Evolutionary conservation across 1,140 invertebrate genomes (phyloP).

Genomic region (Wiebesia pumilae): DNA sequence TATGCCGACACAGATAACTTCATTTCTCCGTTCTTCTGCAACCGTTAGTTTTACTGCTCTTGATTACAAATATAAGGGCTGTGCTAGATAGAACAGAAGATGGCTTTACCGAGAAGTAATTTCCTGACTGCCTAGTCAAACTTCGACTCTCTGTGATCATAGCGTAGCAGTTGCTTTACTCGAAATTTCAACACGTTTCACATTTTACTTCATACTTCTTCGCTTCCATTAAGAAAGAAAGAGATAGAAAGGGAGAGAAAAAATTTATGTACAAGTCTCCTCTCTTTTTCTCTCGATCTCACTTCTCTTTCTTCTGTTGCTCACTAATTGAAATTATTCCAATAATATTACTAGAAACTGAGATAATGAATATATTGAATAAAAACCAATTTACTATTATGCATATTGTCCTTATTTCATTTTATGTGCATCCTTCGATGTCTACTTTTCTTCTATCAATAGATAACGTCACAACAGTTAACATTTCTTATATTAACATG

Average conservation of each 20-base stretch:
- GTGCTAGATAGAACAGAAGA: not conserved
- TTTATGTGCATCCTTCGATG: too few species aligned
- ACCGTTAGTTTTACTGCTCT: not conserved
- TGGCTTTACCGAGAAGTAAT: not conserved
- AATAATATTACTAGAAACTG: too few species aligned
- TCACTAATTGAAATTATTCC: not conserved
- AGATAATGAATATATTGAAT: too few species aligned
- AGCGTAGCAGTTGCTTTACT: not conserved
- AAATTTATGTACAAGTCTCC: too few species aligned
- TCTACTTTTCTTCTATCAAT: too few species aligned
- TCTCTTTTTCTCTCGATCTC: not conserved
- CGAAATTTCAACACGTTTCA: not conserved
- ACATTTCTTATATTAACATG: too few species aligned
- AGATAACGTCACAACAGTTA: too few species aligned
- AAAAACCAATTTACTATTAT: too few species aligned
- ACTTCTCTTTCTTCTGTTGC: not conserved
- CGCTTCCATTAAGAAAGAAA: not conserved
- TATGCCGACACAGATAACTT: constrained; percentile 89
- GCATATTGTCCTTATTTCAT: too few species aligned
- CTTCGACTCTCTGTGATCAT: constrained; percentile 4
- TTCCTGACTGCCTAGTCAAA: not conserved
- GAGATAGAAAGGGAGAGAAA: not conserved
- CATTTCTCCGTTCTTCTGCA: constrained; percentile 76
- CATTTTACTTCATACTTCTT: not conserved
- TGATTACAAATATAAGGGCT: not conserved